These are phyloP conservation scores for Apeltes quadracus DNA, from an alignment of 2,113 vertebrate species.

Conservation along the genomic window DNA sequence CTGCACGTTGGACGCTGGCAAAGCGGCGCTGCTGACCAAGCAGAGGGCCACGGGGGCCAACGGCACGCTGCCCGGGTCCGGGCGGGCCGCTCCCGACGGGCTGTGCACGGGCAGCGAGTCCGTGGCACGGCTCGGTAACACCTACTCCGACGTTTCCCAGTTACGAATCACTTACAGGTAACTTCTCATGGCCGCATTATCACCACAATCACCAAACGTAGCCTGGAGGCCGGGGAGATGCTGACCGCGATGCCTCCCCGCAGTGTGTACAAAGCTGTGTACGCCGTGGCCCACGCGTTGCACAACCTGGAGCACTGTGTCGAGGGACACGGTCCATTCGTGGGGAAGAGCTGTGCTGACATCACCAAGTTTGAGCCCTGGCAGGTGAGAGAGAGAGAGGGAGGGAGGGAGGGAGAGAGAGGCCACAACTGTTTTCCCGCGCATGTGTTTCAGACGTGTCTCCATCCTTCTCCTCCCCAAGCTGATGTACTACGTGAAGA, in stretches of 20 bases:
- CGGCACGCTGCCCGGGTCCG: conserved; percentile 36
- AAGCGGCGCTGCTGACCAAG: conserved; percentile 49
- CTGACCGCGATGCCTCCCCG: neutral
- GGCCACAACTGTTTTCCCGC: neutral
- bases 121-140: conserved; percentile 79
- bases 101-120: conserved; percentile 82
- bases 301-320: conserved; percentile 80
- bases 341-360: conserved; percentile 70
- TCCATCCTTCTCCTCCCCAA: conserved; percentile 44
- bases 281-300: conserved; percentile 83
- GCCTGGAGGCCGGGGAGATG: neutral
- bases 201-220: neutral
- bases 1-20: conserved; percentile 80
- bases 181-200: neutral
- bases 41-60: conserved; percentile 31
- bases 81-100: conserved; percentile 46
- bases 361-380: conserved; percentile 84
- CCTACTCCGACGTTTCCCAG: conserved; percentile 85
- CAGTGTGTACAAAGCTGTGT: conserved; percentile 87
- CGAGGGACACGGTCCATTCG: conserved; percentile 76
- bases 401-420: neutral
- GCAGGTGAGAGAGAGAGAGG: conserved; percentile 71
- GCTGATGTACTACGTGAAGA: conserved; percentile 87
- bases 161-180: conserved; percentile 84
- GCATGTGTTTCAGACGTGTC: neutral